phyloP scores from a whole-genome alignment of 2,113 vertebrate species.

The Pampusana beccarii region DNA sequence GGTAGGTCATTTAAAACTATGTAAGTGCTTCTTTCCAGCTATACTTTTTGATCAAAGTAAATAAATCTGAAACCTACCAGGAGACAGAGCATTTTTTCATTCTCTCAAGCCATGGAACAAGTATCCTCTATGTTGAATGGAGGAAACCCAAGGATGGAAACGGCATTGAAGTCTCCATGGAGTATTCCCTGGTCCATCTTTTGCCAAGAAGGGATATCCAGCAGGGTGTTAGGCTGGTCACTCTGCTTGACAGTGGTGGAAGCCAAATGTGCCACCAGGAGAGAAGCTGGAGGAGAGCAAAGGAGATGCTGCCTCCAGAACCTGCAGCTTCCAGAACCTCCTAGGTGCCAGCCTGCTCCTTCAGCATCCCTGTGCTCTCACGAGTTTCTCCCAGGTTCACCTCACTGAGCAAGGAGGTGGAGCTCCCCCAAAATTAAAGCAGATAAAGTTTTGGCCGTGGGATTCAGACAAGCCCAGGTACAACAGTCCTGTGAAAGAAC shows the following conservation, averaged over 20 bases:
- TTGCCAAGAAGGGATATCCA: neutral
- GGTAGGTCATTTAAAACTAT: neutral
- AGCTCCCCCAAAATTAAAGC: neutral
- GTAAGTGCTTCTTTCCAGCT: neutral
- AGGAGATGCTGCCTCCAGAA: neutral
- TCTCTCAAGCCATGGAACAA: neutral
- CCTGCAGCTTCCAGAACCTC: neutral
- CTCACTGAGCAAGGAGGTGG: neutral
- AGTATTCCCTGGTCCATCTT: neutral
- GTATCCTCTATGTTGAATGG: neutral
- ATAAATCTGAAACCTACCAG: neutral
- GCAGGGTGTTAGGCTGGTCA: neutral
- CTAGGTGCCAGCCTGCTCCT: neutral
- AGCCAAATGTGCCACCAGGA: neutral
- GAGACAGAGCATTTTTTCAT: neutral
- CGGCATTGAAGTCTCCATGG: neutral
- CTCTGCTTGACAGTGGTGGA: neutral
- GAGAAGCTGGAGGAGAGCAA: neutral
- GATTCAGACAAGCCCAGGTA: neutral
- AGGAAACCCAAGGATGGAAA: neutral
- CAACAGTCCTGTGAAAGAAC: neutral
- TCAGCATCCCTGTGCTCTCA: neutral
- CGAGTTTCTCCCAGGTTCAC: neutral
- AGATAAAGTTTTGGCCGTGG: neutral
- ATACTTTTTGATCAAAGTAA: constrained; percentile 4